A percentile compares a stretch with the other conserved stretches of the same genome.
These are phyloP conservation scores for Phoxinus dragarum DNA, from an alignment of 2,797 vertebrate species.

Conservation along the genomic window DNA sequence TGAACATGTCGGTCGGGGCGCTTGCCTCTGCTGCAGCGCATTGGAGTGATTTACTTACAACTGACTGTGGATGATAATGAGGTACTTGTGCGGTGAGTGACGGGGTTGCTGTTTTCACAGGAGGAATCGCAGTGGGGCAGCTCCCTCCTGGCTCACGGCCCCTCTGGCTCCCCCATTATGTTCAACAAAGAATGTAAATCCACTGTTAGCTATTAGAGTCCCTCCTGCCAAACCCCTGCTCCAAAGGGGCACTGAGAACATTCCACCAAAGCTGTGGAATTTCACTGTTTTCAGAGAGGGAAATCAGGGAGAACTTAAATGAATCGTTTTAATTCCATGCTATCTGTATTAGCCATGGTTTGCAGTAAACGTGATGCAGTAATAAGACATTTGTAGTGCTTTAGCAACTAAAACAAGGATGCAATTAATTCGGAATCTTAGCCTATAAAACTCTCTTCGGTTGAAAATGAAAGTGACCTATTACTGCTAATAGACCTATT, in stretches of 20 bases:
- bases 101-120: constrained; percentile 63
- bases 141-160: constrained; percentile 58
- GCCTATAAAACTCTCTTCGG: neutral
- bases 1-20: constrained; percentile 42
- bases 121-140: constrained; percentile 58
- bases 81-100: constrained; percentile 62
- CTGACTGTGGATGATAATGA: constrained; percentile 60
- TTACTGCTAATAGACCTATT: neutral
- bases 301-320: constrained; percentile 43
- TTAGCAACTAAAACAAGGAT: neutral
- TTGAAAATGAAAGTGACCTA: neutral
- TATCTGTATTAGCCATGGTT: constrained; percentile 39
- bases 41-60: constrained; percentile 49
- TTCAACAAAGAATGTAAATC: constrained; percentile 63
- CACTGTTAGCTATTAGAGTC: constrained; percentile 58
- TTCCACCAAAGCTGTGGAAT: constrained; percentile 57
- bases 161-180: constrained; percentile 62
- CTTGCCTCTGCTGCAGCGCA: constrained; percentile 38
- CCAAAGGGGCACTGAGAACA: constrained; percentile 59
- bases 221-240: constrained; percentile 46
- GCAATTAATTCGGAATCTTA: neutral
- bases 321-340: constrained; percentile 29
- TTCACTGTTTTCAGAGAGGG: constrained; percentile 52
- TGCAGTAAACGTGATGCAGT: constrained; percentile 33
- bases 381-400: neutral